Base-by-base conservation (phyloP, 1,140 invertebrate genomes). In the Drosophila auraria region DNA sequence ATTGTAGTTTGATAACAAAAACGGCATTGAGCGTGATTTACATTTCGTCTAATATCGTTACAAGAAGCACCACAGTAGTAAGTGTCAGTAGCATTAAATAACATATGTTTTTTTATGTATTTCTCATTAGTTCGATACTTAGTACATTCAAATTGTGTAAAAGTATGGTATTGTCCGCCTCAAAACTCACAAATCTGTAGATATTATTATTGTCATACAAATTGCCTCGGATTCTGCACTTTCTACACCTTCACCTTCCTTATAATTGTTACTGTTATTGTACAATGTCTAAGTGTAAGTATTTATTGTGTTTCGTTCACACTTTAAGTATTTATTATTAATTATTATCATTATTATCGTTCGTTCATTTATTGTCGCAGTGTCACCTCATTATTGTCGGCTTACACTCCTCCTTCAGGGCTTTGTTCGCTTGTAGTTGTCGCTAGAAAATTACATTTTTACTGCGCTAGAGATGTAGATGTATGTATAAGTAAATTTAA, bases 41-140 rank as follows among this genome's bases (percentile, higher is more conserved):
- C 49, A 59, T 68, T 64, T 79, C 60, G 47, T 54, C 76, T 80
- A 70, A 70, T 76, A 72, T 84, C 75, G 54, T 84, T 84, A 77
- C 78, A 84, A 82, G 84, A 90, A 89, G 84, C 84, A 89, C 84
- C 84, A 90, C 84, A 89, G 86, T 89, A 90, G 84, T 86, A 61
- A 86, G 66, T 90, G 84, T 86, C 75, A 90, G 66, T 90, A 89
- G 86, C 82, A 86, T 82, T 89, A 82, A 89, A 89, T 84, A 86
- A 89, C 74, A 70, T 90, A 57, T 57, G 54, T 56, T 40, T 51
- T 14, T 15, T 42, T 42, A 14, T 42, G 40, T 42, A 70, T 51
- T 82, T 81, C 30, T 51, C 63, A 62, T 50, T 64, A 51, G 50
- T 71, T 77, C 61, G 5, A 23, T 57, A 38, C 20, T 83, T 90